Conservation (phyloP, 2,113 vertebrate species). For the Columba livia region DNA sequence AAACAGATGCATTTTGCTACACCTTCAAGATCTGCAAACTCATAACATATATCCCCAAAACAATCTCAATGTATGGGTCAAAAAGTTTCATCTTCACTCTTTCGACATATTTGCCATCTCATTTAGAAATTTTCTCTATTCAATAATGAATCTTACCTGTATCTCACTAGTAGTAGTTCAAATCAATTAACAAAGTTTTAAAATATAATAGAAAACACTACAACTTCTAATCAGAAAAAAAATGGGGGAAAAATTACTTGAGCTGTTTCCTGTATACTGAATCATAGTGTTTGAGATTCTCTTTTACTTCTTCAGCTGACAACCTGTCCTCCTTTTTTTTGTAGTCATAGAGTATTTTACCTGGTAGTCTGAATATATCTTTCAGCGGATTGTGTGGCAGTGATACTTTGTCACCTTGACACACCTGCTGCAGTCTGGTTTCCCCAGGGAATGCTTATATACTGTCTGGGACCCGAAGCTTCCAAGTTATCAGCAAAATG, state of each 20-base stretch:
- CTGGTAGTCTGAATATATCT: neutral
- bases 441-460: slow-evolving; percentile 19
- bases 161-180: neutral
- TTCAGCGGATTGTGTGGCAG: neutral
- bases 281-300: neutral
- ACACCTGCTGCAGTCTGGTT: slow-evolving; percentile 7
- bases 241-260: neutral
- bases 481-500: slow-evolving; percentile 27
- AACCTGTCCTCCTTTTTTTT: neutral
- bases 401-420: slow-evolving; percentile 52
- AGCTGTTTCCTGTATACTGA: neutral
- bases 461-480: neutral
- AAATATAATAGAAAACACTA: neutral
- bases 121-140: neutral
- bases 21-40: neutral
- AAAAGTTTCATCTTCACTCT: neutral
- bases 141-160: neutral
- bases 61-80: neutral
- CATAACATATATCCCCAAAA: neutral
- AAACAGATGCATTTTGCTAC: neutral
- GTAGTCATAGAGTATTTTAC: slow-evolving; percentile 1
- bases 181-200: neutral
- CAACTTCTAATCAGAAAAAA: neutral
- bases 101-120: neutral
- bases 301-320: neutral